Percentiles rank a stretch among this genome's conserved stretches.
These are phyloP conservation scores for Gulo gulo DNA, from an alignment of 2,113 vertebrate genomes.

Conservation along the genomic window DNA sequence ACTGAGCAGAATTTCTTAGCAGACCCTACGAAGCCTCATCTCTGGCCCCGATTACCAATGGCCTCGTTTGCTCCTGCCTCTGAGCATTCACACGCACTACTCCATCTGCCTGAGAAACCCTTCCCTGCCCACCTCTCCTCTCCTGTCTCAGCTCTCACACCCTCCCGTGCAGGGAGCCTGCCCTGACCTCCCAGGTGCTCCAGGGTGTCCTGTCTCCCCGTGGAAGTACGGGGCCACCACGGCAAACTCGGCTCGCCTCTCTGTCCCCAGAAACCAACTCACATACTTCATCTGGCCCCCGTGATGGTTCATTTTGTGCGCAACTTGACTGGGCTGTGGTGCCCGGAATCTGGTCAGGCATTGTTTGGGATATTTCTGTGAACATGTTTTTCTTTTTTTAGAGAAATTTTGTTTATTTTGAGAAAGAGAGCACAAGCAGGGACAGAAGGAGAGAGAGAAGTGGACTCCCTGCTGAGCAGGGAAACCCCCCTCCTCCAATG, in stretches of 20 bases:
- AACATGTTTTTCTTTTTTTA: neutral
- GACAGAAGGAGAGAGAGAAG: no score
- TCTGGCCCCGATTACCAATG: neutral
- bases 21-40: neutral
- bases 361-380: neutral
- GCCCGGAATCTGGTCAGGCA: neutral
- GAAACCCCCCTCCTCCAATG: no score
- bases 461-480: no score
- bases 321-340: neutral
- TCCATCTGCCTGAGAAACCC: neutral
- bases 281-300: neutral
- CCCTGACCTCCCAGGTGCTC: neutral
- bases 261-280: neutral
- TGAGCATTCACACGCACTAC: neutral
- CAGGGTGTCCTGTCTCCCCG: neutral
- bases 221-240: no score
- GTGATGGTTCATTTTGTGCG: neutral
- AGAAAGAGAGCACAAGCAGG: no score
- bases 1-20: neutral
- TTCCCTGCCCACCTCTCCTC: neutral
- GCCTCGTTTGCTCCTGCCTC: neutral
- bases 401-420: no score
- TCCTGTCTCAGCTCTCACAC: neutral
- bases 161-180: neutral
- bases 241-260: neutral